Conservation (phyloP, 30 jellyfish, hydroid and myxozoan species). For the Chrysaora quinquecirrha region DNA sequence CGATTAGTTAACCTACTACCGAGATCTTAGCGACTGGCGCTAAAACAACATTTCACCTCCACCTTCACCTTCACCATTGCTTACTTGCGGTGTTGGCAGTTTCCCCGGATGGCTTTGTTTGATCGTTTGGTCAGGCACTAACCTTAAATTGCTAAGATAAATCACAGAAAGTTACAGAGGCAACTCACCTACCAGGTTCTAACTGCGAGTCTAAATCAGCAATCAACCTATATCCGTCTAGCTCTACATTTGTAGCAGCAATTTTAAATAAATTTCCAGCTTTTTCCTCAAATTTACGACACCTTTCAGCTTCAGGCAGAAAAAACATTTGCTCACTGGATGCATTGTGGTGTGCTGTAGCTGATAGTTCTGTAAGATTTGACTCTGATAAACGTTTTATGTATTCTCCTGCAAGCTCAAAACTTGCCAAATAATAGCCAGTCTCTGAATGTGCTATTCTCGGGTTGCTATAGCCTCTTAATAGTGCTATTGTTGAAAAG, state of each 20-base stretch:
- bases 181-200: slow-evolving; percentile 56
- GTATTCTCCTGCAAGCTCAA: slow-evolving; percentile 85
- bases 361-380: not conserved
- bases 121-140: too few relatives aligned
- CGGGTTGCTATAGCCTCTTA: slow-evolving; percentile 82
- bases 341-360: not conserved
- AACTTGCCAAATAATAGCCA: slow-evolving; percentile 78
- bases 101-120: too few relatives aligned
- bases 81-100: too few relatives aligned
- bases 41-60: too few relatives aligned
- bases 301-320: slow-evolving; percentile 31
- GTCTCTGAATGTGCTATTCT: slow-evolving; percentile 58
- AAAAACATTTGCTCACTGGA: slow-evolving; percentile 1
- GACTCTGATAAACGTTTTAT: slow-evolving; percentile 19
- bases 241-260: slow-evolving; percentile 14
- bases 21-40: too few relatives aligned
- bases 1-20: too few relatives aligned
- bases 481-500: slow-evolving; percentile 48
- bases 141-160: too few relatives aligned
- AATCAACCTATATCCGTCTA: slow-evolving; percentile 56
- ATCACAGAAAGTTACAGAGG: too few relatives aligned
- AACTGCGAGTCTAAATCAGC: slow-evolving; percentile 52
- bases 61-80: too few relatives aligned
- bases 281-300: not conserved
- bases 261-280: slow-evolving; percentile 1